Base-by-base conservation (phyloP, 2,797 vertebrate species). In the Buceros bicornis region DNA sequence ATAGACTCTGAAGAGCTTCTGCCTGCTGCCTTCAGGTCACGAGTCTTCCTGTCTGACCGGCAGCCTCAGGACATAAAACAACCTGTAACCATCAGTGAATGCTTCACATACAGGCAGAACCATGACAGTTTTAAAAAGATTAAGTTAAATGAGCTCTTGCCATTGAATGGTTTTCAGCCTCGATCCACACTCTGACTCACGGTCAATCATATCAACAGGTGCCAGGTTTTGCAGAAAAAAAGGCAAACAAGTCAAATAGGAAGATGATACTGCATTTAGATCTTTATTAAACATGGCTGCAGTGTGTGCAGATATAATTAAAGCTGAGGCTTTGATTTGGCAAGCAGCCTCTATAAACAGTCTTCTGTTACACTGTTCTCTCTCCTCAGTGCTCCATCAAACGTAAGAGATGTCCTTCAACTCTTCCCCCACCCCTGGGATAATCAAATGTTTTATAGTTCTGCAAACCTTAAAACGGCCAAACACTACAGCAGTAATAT, bases 311-410 rank as follows among this genome's bases (percentile, higher is more conserved):
- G 60, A 79, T 57, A 19, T 66, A 88, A 86, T 88, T 90, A 94
- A 81, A 89, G 40, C 17, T 19, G 35, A 37, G 42, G 48, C 22
- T 91, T 95, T 74, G 45, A 80, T 81, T 86, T 96, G 95, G 78
- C 72, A 93, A 96, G 87, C 72, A 85, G 50, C 21, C 37, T 92
- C 65, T 79, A 87, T 73, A 93, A 97, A 88, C 65, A 95, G 37
- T 33, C 65, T 81, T 60, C 31, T 78, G 56, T 74, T 80, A 65
- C 45, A 43, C 69, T 74, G 70, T 12, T 82, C 48, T 92, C 76
- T 95, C 83, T 86, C 62, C 58, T 76, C 50, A 50, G 57, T 29
- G 57, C 72, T 93, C 81, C 83, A 86, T 82, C 83, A 96, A 91
- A 89, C 87, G 43, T 56, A 57, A 90, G 5, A 69, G 5, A 69